Evolutionary conservation across 1,140 invertebrate species (phyloP), one percentile per base, ranked within the genome.

Genomic region (Chironomus tepperi): DNA sequence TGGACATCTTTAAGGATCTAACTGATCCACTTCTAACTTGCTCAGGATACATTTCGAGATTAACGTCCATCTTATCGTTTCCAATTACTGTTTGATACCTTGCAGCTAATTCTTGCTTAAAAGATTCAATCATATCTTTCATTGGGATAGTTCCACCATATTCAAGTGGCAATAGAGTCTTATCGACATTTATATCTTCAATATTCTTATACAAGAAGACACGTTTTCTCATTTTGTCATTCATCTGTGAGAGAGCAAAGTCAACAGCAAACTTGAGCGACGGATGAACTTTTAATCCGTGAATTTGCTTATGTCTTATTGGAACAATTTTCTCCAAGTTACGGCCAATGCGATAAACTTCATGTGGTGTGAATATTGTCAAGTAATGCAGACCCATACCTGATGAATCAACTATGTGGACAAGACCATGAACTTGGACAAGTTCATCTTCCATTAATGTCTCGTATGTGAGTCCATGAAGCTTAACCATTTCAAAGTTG

Each of bases 291-390:
- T 93, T 91, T 24, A 94, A 88, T 7, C 88, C 91, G 79, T 94
- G 89, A 7, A 94, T 88, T 79, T 92, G 89, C 80, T 94, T 94
- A 81, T 95, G 93, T 76, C 93, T 85, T 86, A 94, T 89, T 21
- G 93, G 93, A 67, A 94, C 82, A 75, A 76, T 81, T 83, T 91
- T 90, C 86, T 92, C 90, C 79, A 90, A 90, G 79, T 92, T 92
- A 81, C 91, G 91, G 0, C 91, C 89, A 75, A 92, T 91, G 76
- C 90, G 86, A 0, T 91, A 89, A 34, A 90, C 90, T 80, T 92
- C 91, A 76, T 87, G 89, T 0, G 90, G 90, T 3, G 90, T 92
- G 79, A 92, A 92, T 1, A 92, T 83, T 0, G 90, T 91, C 57
- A 92, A 81, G 79, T 91, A 89, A 0, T 89, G 88, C 76, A 92